Evolutionary conservation across 1,140 invertebrate genomes (phyloP).

Genomic region (Archegozetes longisetosus): DNA sequence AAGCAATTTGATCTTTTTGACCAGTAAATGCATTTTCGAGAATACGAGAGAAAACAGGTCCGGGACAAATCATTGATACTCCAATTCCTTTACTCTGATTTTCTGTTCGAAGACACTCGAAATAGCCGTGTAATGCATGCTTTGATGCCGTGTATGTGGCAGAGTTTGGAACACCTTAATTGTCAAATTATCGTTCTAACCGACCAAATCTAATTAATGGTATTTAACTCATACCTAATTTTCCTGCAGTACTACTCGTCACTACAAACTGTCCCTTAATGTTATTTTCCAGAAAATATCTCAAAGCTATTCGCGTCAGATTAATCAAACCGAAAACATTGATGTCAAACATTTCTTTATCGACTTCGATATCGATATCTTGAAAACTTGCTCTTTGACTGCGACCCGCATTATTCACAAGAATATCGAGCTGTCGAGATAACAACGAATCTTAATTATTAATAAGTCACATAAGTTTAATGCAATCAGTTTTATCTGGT

Average conservation of each 20-base stretch:
- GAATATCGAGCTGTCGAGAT: conserved; percentile 44
- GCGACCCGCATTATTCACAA: conserved; percentile 65
- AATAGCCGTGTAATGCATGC: conserved; percentile 47
- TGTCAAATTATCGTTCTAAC: background rate
- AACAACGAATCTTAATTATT: too few species aligned
- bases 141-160: conserved; percentile 61
- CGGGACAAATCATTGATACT: conserved; percentile 53
- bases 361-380: conserved; percentile 53
- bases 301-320: conserved; percentile 47
- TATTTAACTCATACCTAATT: background rate
- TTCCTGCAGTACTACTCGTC: conserved; percentile 52
- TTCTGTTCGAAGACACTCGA: conserved; percentile 15
- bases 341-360: conserved; percentile 57
- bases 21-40: conserved; percentile 49
- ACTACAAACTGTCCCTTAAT: conserved; percentile 47
- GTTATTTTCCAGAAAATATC: conserved; percentile 40
- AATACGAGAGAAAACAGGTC: conserved; percentile 57
- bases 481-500: too few species aligned
- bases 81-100: conserved; percentile 34
- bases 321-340: conserved; percentile 61
- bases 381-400: conserved; percentile 61
- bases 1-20: conserved; percentile 28
- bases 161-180: conserved; percentile 45
- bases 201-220: background rate
- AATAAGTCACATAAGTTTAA: too few species aligned